phyloP scores from a whole-genome alignment of 2,888 invertebrate species.

The Cephus pygmeus region DNA sequence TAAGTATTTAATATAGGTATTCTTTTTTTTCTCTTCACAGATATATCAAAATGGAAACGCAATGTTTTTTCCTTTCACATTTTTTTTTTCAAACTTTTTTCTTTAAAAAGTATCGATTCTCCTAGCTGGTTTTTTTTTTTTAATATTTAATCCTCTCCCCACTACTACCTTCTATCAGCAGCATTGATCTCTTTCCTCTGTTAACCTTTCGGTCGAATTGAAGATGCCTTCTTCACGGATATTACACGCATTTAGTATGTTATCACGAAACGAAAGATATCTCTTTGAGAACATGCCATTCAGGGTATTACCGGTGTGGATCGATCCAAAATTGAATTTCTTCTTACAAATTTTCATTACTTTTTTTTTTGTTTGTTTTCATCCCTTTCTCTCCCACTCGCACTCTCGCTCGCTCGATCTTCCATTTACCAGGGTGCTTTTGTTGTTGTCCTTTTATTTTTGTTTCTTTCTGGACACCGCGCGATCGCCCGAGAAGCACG shows the following conservation, averaged over 20 bases:
- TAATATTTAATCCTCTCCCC: background rate
- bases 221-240: background rate
- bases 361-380: slow-evolving; percentile 12
- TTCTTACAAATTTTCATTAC: slow-evolving; percentile 33
- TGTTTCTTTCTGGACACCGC: background rate
- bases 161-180: background rate
- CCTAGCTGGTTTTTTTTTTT: background rate
- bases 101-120: slow-evolving; percentile 10
- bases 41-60: slow-evolving; percentile 62
- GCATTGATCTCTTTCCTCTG: background rate
- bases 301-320: slow-evolving; percentile 77
- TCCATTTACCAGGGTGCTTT: background rate
- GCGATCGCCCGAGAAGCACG: background rate
- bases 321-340: slow-evolving; percentile 64
- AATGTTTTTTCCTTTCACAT: slow-evolving; percentile 38
- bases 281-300: slow-evolving; percentile 71
- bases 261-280: slow-evolving; percentile 21
- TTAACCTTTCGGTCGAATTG: background rate
- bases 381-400: slow-evolving; percentile 30
- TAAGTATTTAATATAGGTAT: slow-evolving; percentile 62
- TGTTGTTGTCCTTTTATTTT: background rate
- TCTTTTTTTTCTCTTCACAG: slow-evolving; percentile 57
- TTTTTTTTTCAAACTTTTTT: slow-evolving; percentile 18
- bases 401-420: slow-evolving; percentile 29
- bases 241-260: background rate